Conservation (phyloP, 2,113 vertebrate genomes). For the Raja brachyura region DNA sequence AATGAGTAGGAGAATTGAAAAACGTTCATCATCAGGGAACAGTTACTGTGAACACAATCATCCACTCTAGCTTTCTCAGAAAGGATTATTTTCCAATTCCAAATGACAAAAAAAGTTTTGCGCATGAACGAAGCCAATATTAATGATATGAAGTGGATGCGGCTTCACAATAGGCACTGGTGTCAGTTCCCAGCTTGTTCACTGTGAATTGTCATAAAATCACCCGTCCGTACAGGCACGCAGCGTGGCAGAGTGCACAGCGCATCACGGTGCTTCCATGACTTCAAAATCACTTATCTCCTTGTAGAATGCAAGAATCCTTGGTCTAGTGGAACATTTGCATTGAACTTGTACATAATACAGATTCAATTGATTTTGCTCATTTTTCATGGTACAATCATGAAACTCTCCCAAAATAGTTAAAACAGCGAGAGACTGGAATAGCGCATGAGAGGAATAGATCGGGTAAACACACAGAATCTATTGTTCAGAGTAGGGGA, state of each 20-base stretch:
- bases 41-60: background rate
- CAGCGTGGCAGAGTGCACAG: background rate
- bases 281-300: conserved; percentile 9
- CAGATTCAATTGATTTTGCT: background rate
- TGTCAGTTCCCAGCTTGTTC: background rate
- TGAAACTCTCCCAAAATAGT: background rate
- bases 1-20: background rate
- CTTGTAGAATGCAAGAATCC: background rate
- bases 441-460: too few species aligned
- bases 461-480: too few species aligned
- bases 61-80: background rate
- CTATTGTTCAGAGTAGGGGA: too few species aligned
- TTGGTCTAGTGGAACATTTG: background rate
- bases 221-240: background rate
- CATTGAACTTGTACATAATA: background rate
- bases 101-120: background rate
- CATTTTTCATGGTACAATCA: too few species aligned
- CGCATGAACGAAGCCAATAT: background rate
- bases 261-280: background rate
- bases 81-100: background rate
- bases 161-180: background rate
- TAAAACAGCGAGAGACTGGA: background rate
- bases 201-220: background rate
- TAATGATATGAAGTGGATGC: background rate
- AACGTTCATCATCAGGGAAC: background rate